These are phyloP conservation scores for Cyprinodon tularosa DNA, from an alignment of 2,113 vertebrate species.

Conservation along the genomic window DNA sequence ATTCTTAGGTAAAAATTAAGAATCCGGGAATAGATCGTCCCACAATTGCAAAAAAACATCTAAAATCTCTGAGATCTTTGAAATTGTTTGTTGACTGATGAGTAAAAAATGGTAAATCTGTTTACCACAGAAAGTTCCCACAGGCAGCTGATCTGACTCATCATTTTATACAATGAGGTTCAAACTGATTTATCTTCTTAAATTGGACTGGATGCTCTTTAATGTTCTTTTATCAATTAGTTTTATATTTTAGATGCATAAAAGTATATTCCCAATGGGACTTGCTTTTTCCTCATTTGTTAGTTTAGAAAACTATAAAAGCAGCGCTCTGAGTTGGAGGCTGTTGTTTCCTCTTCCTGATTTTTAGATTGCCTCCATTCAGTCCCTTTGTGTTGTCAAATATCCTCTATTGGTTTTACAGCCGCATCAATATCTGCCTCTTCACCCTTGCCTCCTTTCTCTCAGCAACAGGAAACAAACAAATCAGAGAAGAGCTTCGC, in stretches of 20 bases:
- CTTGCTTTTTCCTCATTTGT: neutral
- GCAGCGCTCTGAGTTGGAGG: neutral
- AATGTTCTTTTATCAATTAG: too few species aligned
- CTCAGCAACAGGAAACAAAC: conserved; percentile 33
- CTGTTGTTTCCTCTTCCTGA: neutral
- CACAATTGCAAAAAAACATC: too few species aligned
- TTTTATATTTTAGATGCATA: neutral
- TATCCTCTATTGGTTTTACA: conserved; percentile 1
- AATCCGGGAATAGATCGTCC: too few species aligned
- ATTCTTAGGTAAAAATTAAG: too few species aligned
- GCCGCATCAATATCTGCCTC: conserved; percentile 27
- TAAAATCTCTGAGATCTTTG: too few species aligned
- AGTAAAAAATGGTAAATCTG: too few species aligned
- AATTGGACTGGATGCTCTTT: too few species aligned
- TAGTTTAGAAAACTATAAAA: neutral
- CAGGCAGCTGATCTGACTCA: too few species aligned
- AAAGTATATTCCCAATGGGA: neutral
- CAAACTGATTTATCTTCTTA: too few species aligned
- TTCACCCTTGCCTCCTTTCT: conserved; percentile 15
- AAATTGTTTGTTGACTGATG: too few species aligned
- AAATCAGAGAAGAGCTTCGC: conserved; percentile 25
- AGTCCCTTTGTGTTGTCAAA: neutral
- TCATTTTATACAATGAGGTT: too few species aligned
- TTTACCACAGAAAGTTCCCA: too few species aligned
- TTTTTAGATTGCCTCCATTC: neutral